Base-by-base conservation (phyloP, 92 coral and sea anemone species). In the Desmophyllum pertusum region DNA sequence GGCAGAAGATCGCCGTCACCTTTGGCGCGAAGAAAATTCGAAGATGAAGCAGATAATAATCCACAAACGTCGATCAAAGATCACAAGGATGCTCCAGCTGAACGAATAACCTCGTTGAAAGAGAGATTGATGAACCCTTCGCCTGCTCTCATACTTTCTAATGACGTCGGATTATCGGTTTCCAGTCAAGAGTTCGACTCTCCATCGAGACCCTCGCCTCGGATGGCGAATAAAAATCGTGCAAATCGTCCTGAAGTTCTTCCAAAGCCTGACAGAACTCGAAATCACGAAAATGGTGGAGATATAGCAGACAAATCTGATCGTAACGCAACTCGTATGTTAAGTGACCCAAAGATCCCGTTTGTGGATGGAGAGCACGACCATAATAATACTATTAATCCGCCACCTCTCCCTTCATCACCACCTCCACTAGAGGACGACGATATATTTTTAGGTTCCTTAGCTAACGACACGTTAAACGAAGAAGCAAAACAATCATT, bases 1-100 rank as follows among this genome's bases (percentile, higher is more conserved):
- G 92, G 92, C 0, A 81, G 98, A 57, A 87, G 98, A 71, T 75
- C 78, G 25, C 92, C 90, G 29, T 79, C 89, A 53, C 69, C 89
- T 75, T 75, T 87, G 61, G 76, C 92, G 65, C 86, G 92, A 85
- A 80, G 92, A n/a, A 85, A 89, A 51, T 85, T 75, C 66, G 82
- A 75, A 76, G 62, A 64, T 10, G 74, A 67, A 19, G 43, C 42
- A 61, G 80, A 17, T 19, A 57, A 70, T 6, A 70, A 17, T 19
- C 25, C 38, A 35, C 43, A 48, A 80, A 69, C 51, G 25, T 55
- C 78, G 29, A 38, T 15, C 10, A 68, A 67, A 70, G 41, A 57
- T 55, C 66, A 70, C 9, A 53, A 31, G 70, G 70, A 33, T 48
- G 25, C 18, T 23, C 35, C 39, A 51, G 23, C 21, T 67, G 66